Base-by-base conservation (phyloP, 1,140 invertebrate genomes). In the Bathynomus jamesi region DNA sequence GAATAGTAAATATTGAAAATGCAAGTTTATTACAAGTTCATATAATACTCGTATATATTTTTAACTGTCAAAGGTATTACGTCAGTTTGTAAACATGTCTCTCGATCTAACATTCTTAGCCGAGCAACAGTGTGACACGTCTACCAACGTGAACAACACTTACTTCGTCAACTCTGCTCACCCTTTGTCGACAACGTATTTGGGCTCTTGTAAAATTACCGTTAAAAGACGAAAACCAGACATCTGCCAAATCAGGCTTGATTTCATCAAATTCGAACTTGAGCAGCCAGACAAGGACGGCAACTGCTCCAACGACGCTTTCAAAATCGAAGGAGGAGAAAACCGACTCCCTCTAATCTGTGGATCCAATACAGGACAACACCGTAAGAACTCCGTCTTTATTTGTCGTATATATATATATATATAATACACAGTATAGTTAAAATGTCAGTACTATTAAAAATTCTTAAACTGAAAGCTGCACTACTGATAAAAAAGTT, bases 221-320 rank as follows among this genome's bases (percentile, higher is more conserved):
- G 66, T 68, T 11, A 3, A 68, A 3, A 40, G 46, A 21, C 11
- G 46, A 3, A 53, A 17, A 28, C 8, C 40, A 30, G 24, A 67
- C 30, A 53, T 68, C 21, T 68, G 66, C 31, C 66, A 68, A 53
- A 40, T 68, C 4, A 68, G 66, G 32, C 66, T 68, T 10, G 66
- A 68, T 40, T 68, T 68, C 25, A 40, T 27, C 4, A 7, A 8
- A 10, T 68, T 68, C 31, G 32, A 68, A 17, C 66, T 68, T 40
- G 66, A 53, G 66, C 66, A 46, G 32, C 66, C 66, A 3, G 28
- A 68, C 27, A 13, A n/a, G 3, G 27, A 68, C 4, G 66, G 66
- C 10, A 53, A 53, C 11, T 68, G 66, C 32, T 40, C 17, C 10
- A 53, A 17, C 3, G 66, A 68, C 24, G 46, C 60, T 53, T 53